A percentile compares a stretch with the other conserved stretches of the same genome.
Conservation (phyloP, 2,888 invertebrate species). For the Platypus cylindrus region DNA sequence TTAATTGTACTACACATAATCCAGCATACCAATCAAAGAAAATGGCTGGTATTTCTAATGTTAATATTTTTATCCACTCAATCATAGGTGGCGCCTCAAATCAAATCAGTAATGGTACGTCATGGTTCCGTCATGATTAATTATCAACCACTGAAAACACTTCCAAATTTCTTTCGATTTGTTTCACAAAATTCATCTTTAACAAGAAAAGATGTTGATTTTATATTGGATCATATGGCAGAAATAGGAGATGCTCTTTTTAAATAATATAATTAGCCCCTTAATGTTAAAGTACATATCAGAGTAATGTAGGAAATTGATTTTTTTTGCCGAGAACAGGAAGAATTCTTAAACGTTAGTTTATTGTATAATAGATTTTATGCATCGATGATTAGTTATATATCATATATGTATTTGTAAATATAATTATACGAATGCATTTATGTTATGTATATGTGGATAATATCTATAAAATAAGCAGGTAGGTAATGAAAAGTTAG, state of each 20-base stretch:
- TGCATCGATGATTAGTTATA: no score
- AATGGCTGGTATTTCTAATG: no score
- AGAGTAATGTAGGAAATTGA: no score
- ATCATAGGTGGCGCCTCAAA: slow-evolving; percentile 47
- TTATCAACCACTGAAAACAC: slow-evolving; percentile 48
- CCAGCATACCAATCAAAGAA: no score
- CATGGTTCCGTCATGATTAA: slow-evolving; percentile 52
- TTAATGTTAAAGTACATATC: no score
- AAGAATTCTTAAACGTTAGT: no score
- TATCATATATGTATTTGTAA: not conserved
- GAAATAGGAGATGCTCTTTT: slow-evolving; percentile 36
- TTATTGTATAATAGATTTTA: no score
- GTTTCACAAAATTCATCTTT: slow-evolving; percentile 50
- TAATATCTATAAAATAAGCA: no score
- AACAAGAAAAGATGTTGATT: slow-evolving; percentile 43
- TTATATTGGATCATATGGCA: slow-evolving; percentile 48
- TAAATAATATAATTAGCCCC: not conserved
- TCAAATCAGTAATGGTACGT: slow-evolving; percentile 49
- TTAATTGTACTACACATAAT: no score
- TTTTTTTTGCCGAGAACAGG: no score
- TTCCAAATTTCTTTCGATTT: slow-evolving; percentile 55
- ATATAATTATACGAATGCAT: not conserved
- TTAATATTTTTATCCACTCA: no score
- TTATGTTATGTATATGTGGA: slow-evolving; percentile 1
- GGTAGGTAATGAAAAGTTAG: no score